A percentile compares a stretch with the other conserved stretches of the same genome.
phyloP scores from a whole-genome alignment of 2,113 vertebrate genomes.

The Crotalus viridis region DNA sequence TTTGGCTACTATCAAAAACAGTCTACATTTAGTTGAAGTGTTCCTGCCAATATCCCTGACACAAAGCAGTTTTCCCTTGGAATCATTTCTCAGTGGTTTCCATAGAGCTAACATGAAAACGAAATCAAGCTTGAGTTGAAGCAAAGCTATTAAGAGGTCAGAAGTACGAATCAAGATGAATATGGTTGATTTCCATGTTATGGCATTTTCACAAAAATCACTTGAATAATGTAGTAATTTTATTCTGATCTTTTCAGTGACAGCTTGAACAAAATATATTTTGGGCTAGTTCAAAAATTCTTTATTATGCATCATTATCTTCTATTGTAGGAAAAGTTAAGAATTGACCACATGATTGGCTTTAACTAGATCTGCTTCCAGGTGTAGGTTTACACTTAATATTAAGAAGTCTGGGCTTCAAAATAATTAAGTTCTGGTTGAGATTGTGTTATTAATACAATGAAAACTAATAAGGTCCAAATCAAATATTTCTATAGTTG shows the following conservation, averaged over 20 bases:
- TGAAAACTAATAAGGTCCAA: conserved; percentile 43
- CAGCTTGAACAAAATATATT: neutral
- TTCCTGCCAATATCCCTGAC: neutral
- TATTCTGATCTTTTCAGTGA: neutral
- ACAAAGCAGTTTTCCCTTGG: neutral
- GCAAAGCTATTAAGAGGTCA: neutral
- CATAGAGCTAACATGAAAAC: neutral
- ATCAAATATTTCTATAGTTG: conserved; percentile 42
- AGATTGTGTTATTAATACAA: neutral
- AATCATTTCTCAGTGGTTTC: neutral
- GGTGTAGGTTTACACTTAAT: neutral
- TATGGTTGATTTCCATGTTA: neutral
- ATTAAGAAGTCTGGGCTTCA: neutral
- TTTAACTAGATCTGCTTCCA: neutral
- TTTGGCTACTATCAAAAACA: neutral
- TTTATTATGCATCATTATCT: neutral
- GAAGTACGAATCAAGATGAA: neutral
- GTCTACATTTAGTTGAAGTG: neutral
- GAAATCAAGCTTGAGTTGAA: neutral
- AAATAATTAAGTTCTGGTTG: neutral
- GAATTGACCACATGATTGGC: neutral
- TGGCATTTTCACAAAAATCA: neutral
- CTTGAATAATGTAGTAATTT: neutral
- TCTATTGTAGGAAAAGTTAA: neutral
- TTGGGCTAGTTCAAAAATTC: neutral